Evolutionary conservation across 2,888 invertebrate species (phyloP).

Genomic region (Sarcophaga caerulescens): DNA sequence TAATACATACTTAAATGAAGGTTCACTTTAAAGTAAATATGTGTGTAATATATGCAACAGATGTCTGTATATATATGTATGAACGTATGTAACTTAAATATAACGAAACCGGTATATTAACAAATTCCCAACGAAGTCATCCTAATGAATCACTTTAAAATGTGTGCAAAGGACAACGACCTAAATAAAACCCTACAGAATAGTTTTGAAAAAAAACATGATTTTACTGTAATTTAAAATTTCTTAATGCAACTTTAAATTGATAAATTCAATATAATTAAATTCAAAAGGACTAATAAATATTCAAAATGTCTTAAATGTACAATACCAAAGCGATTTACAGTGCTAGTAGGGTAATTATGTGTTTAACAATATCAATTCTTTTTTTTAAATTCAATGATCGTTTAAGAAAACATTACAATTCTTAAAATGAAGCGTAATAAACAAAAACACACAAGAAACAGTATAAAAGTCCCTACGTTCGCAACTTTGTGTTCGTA

Average conservation of each 20-base stretch:
- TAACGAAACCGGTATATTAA: not conserved
- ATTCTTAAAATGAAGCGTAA: conserved; percentile 13
- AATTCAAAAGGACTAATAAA: too few relatives aligned
- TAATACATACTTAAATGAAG: not conserved
- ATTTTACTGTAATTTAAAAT: not conserved
- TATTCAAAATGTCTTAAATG: too few relatives aligned
- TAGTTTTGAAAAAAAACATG: not conserved
- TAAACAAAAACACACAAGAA: conserved; percentile 15
- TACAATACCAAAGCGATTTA: too few relatives aligned
- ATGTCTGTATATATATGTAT: not conserved
- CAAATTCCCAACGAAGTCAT: not conserved
- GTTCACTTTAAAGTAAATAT: not conserved
- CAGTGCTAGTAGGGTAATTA: not conserved
- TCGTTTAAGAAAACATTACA: conserved; percentile 4
- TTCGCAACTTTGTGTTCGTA: conserved; percentile 54
- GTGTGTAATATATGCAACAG: not conserved
- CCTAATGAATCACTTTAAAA: not conserved
- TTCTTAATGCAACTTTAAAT: not conserved
- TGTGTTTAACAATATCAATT: conserved; percentile 8
- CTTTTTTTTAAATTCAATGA: conserved; percentile 28
- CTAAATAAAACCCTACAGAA: not conserved
- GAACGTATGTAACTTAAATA: not conserved
- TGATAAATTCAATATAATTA: not conserved
- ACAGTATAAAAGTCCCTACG: conserved; percentile 40
- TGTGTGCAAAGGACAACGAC: not conserved